Base-by-base conservation (phyloP, 2,797 vertebrate species). In the Poeciliopsis turneri region DNA sequence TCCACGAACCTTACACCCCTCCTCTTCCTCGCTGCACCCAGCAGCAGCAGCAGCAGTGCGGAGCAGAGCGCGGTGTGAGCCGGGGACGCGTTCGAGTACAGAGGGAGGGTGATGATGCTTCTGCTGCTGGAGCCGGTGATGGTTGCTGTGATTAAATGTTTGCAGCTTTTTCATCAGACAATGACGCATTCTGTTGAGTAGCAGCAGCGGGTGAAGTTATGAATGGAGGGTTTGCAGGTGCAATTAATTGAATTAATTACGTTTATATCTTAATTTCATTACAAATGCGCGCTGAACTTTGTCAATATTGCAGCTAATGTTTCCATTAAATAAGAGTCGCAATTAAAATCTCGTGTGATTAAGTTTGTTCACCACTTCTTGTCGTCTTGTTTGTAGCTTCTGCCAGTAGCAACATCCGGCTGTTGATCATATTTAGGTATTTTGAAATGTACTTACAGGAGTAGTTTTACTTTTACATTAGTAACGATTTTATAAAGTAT, bases 41-140 rank as follows among this genome's bases (percentile, higher is more conserved):
- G 82, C 81, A 87, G 33, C 30, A 33, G 33, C 30, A 33, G 30
- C 33, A 33, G 89, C 92, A 84, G 90, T 88, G 87, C 87, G 87
- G 84, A 85, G 20, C 81, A 49, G 83, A 39, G 75, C 69, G 49
- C 30, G 78, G 75, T 78, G 45, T 20, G 78, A 84, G 71, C 57
- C 53, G 66, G 81, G 75, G 72, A 57, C 55, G 75, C 82, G 72
- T 61, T 39, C 59, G 36, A 39, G 36, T 39, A 39, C 73, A 49
- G 76, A 61, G 9, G 59, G 85, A 43, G 46, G 79, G 43, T 57
- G 80, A 5, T 69, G 79, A 25, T 43, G 79, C 39, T 49, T 43
- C 41, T 43, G 51, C 28, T 53, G 51, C 20, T 9, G 16, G 6
- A 49, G 53, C 53, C 43, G 76, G 36, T 25, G 71, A 57, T 69